These are phyloP conservation scores for Caenorhabditis panamensis DNA, from an alignment of 2,888 invertebrate species.

Conservation along the genomic window DNA sequence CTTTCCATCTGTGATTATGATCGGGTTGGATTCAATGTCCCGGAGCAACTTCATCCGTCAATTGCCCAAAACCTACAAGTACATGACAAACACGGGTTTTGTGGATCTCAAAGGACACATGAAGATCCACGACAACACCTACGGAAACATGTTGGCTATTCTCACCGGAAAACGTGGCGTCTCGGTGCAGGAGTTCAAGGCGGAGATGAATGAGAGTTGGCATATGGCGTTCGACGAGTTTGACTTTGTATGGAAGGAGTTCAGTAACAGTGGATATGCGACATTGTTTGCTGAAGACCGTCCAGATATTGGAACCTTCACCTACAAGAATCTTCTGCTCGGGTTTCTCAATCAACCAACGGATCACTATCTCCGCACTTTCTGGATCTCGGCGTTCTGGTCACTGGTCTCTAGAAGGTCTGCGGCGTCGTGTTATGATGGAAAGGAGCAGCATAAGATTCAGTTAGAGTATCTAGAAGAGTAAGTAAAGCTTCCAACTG, in stretches of 20 bases:
- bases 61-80: conserved; percentile 67
- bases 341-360: conserved; percentile 81
- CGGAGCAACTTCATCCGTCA: conserved; percentile 81
- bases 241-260: conserved; percentile 70
- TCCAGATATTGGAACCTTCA: conserved; percentile 82
- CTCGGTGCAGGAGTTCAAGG: conserved; percentile 66
- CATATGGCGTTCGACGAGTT: conserved; percentile 71
- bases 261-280: conserved; percentile 75
- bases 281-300: conserved; percentile 82
- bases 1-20: conserved; percentile 79
- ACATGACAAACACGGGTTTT: conserved; percentile 72
- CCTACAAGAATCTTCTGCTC: conserved; percentile 73
- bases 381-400: conserved; percentile 71
- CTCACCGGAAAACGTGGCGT: conserved; percentile 76
- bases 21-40: conserved; percentile 82
- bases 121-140: conserved; percentile 82
- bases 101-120: conserved; percentile 76
- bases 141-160: conserved; percentile 81
- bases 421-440: conserved; percentile 70
- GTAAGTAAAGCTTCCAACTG: conserved; percentile 41
- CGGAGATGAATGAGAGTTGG: conserved; percentile 72
- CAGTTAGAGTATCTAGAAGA: conserved; percentile 68
- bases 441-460: conserved; percentile 62
- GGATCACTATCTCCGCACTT: conserved; percentile 81
- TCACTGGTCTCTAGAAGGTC: conserved; percentile 67